These are phyloP conservation scores for Bombus affinis DNA, from an alignment of 1,140 invertebrate species.

Conservation along the genomic window DNA sequence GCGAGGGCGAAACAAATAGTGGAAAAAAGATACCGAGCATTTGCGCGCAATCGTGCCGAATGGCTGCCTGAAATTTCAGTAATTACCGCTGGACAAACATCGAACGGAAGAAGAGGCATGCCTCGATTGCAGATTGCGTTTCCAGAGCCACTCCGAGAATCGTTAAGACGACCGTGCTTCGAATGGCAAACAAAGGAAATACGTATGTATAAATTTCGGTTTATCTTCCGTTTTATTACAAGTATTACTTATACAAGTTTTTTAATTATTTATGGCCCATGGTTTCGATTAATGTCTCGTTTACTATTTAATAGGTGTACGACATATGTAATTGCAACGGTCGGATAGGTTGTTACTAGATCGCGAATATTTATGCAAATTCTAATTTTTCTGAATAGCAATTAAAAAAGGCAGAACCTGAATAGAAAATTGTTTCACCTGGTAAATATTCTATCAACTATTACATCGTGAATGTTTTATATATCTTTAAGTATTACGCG, in stretches of 20 bases:
- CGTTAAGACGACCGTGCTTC: neutral
- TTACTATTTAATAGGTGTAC: no score
- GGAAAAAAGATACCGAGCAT: slow-evolving; percentile 17
- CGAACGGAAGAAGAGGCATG: neutral
- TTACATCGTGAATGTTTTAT: no score
- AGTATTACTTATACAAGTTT: no score
- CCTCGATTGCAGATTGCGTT: neutral
- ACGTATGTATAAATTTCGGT: neutral
- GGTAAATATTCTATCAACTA: no score
- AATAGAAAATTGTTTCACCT: neutral
- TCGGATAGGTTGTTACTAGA: no score
- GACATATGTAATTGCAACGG: no score
- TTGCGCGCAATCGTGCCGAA: neutral
- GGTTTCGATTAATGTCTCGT: no score
- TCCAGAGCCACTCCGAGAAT: neutral
- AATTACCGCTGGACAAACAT: neutral
- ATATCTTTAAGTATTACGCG: no score
- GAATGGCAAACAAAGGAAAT: neutral
- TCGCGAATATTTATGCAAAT: no score
- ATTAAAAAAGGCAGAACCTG: no score
- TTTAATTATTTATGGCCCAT: no score
- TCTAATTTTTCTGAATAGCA: no score
- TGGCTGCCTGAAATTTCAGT: slow-evolving; percentile 9
- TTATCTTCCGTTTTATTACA: neutral
- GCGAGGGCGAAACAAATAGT: neutral